phyloP scores from a whole-genome alignment of 2,113 vertebrate species.

The Oceanites oceanicus region DNA sequence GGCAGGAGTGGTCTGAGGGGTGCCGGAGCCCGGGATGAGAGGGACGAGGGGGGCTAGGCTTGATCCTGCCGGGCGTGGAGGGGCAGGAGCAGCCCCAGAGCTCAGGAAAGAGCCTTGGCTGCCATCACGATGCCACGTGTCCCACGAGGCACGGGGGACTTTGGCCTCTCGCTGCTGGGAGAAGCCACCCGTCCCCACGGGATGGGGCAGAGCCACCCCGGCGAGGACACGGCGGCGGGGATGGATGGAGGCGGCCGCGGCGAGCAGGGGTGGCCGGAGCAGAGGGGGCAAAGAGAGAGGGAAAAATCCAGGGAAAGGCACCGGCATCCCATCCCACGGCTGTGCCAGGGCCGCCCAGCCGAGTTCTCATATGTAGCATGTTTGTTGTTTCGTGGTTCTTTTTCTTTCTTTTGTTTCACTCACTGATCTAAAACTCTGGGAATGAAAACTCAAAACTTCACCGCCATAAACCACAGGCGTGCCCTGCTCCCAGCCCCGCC shows the following conservation, averaged over 20 bases:
- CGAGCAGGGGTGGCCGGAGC: neutral
- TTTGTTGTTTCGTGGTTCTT: neutral
- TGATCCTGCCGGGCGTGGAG: neutral
- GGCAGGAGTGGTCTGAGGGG: neutral
- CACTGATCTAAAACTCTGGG: constrained; percentile 44
- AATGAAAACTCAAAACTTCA: neutral
- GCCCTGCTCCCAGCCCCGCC: neutral
- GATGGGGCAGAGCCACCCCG: neutral
- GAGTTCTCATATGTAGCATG: constrained; percentile 54
- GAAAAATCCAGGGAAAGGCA: neutral
- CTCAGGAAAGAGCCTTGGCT: neutral
- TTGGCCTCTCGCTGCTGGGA: neutral
- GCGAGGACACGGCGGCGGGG: neutral
- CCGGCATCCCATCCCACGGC: neutral
- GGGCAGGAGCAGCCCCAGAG: neutral
- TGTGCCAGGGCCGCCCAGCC: neutral
- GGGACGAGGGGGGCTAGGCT: neutral
- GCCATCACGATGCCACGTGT: neutral
- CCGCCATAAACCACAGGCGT: neutral
- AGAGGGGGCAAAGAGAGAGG: neutral
- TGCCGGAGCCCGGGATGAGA: neutral
- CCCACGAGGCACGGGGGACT: neutral
- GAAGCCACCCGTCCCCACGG: neutral
- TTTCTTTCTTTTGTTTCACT: neutral
- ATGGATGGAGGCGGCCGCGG: neutral